These are phyloP conservation scores for Apostichopus leukothele DNA, from an alignment of 53 echinoderm and acorn worm species.

Conservation along the genomic window DNA sequence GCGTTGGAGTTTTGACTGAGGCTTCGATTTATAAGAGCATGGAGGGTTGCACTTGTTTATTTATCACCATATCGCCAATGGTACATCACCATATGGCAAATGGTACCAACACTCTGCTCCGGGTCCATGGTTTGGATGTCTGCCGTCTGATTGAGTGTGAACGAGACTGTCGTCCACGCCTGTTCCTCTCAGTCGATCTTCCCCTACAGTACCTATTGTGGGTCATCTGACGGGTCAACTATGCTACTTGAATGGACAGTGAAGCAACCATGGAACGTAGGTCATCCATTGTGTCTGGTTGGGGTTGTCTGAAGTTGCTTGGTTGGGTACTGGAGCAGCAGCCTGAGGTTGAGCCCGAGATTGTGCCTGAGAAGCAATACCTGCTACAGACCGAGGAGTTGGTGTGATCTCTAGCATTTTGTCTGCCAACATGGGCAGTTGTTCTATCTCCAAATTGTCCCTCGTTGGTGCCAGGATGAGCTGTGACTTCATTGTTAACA, in stretches of 20 bases:
- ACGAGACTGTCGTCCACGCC: background rate
- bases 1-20: slow-evolving; percentile 37
- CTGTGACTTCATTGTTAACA: slow-evolving; percentile 43
- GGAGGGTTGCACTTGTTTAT: slow-evolving; percentile 24
- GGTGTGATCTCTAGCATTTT: slow-evolving; percentile 42
- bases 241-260: background rate
- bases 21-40: background rate
- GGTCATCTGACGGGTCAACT: background rate
- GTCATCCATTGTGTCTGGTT: background rate
- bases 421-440: slow-evolving; percentile 32
- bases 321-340: no score
- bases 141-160: background rate
- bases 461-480: slow-evolving; percentile 44
- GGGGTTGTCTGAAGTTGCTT: no score
- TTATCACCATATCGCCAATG: background rate
- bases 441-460: slow-evolving; percentile 7
- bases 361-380: background rate
- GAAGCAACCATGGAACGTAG: background rate
- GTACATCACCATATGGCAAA: background rate
- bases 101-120: slow-evolving; percentile 48
- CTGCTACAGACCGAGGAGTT: background rate
- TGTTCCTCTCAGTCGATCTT: no score
- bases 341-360: no score
- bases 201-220: no score
- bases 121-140: background rate